Evolutionary conservation across 2,797 vertebrate genomes (phyloP).

Genomic region (Fundulus diaphanus): DNA sequence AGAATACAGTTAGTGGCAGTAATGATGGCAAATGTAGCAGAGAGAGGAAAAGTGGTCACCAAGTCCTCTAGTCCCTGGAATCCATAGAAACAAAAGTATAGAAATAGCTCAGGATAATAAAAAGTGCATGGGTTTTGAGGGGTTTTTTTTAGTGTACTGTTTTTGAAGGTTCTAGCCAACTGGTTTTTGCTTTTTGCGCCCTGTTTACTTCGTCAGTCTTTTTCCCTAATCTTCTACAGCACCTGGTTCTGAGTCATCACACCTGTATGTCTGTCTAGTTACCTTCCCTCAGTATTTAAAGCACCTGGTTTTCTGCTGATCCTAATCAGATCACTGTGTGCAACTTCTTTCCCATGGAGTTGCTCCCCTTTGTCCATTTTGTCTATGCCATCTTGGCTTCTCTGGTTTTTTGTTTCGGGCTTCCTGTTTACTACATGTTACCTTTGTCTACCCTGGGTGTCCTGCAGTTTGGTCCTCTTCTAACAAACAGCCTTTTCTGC

Average conservation of each 20-base stretch:
- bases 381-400: neutral
- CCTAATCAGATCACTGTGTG: neutral
- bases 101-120: too few relatives aligned
- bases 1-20: neutral
- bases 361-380: neutral
- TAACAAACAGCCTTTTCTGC: neutral
- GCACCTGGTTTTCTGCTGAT: neutral
- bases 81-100: too few relatives aligned
- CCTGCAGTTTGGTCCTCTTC: neutral
- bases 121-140: neutral
- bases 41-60: neutral
- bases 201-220: neutral
- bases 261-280: neutral
- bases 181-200: neutral
- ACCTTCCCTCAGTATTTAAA: neutral
- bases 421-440: neutral
- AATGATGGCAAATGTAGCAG: neutral
- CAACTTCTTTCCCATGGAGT: neutral
- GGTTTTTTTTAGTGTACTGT: neutral
- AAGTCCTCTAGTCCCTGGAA: too few relatives aligned
- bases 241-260: slow-evolving; percentile 5
- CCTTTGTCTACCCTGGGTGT: neutral
- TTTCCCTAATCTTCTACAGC: neutral
- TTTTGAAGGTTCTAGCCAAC: neutral
- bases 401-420: neutral